phyloP scores from a whole-genome alignment of 2,888 invertebrate genomes.

The Meteorus cinctellus region DNA sequence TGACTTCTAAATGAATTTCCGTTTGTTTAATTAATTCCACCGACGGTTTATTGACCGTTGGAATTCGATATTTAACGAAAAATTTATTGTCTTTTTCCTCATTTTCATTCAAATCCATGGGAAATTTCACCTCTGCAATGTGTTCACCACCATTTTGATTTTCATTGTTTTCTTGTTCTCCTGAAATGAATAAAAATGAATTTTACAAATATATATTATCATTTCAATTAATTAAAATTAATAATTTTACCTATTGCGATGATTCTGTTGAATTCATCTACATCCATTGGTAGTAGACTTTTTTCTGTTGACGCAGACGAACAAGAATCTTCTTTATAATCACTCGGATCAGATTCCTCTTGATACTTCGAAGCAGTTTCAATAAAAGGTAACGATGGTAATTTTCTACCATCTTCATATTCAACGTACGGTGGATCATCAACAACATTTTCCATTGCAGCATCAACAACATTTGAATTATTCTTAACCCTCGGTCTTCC shows the following conservation, averaged over 20 bases:
- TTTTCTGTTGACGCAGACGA: not conserved
- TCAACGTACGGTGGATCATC: not conserved
- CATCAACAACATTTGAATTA: not conserved
- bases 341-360: slow-evolving; percentile 21
- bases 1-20: not conserved
- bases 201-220: no score
- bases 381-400: not conserved
- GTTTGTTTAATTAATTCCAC: no score
- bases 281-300: not conserved
- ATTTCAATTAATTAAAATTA: no score
- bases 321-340: not conserved
- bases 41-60: no score
- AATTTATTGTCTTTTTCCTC: no score
- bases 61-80: no score
- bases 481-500: not conserved
- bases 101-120: no score
- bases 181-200: no score
- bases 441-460: not conserved
- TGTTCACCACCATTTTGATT: no score
- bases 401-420: not conserved
- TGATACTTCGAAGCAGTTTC: not conserved
- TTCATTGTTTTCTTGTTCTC: no score
- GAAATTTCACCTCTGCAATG: no score
- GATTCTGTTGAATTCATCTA: not conserved
- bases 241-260: not conserved